A percentile compares a stretch with the other conserved stretches of the same genome.
These are phyloP conservation scores for Drosophila nigrodunni DNA, from an alignment of 1,140 invertebrate species.

Conservation along the genomic window DNA sequence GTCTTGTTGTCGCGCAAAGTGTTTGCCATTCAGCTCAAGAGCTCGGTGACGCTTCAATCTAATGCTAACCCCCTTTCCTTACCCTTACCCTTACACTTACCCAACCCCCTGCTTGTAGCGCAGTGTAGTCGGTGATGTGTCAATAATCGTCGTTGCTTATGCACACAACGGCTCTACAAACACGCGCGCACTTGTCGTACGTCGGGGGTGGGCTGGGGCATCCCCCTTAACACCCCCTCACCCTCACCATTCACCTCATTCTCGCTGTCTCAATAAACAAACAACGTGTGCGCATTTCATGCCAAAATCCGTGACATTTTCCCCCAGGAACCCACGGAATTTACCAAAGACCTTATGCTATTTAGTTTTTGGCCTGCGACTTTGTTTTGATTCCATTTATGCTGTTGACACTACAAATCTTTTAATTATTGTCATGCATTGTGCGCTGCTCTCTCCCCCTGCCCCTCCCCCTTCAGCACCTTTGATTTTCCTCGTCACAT, in stretches of 20 bases:
- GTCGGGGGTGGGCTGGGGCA: neutral
- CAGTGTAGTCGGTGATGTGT: conserved; percentile 62
- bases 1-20: conserved; percentile 50
- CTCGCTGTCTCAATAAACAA: conserved; percentile 74
- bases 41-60: neutral
- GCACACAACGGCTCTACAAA: conserved; percentile 78
- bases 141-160: conserved; percentile 78
- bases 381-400: conserved; percentile 84
- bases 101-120: conserved; percentile 2
- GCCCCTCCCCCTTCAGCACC: neutral
- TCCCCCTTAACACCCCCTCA: neutral
- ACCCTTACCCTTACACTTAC: neutral
- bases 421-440: conserved; percentile 79
- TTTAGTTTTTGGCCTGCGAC: conserved; percentile 67
- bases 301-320: conserved; percentile 24
- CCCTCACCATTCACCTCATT: too few relatives aligned
- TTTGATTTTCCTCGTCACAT: conserved; percentile 6
- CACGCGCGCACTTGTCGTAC: conserved; percentile 69
- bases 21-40: conserved; percentile 53
- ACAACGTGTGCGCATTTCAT: conserved; percentile 72
- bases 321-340: conserved; percentile 19
- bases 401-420: conserved; percentile 77
- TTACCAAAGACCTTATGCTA: conserved; percentile 46
- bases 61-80: neutral
- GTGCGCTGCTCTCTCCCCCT: neutral